These are phyloP conservation scores for Cyprinella venusta DNA, from an alignment of 2,797 vertebrate species.

Conservation along the genomic window DNA sequence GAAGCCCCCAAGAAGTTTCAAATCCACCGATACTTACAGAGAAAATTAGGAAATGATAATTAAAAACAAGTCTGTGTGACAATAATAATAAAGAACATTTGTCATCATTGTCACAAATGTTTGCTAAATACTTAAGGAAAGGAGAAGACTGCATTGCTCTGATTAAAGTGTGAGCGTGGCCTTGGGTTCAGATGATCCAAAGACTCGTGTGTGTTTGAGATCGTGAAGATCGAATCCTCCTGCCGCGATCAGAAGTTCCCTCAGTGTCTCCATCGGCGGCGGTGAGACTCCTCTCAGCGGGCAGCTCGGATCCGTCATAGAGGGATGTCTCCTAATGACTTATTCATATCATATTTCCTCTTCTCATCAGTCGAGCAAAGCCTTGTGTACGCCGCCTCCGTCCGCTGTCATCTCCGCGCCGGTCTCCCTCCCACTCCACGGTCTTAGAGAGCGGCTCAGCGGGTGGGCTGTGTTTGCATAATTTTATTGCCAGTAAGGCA, in stretches of 20 bases:
- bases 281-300: slow-evolving; percentile 49
- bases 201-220: neutral
- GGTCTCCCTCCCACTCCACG: slow-evolving; percentile 32
- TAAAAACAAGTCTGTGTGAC: too few relatives aligned
- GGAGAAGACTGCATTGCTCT: too few relatives aligned
- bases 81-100: too few relatives aligned
- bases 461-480: slow-evolving; percentile 64
- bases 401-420: neutral
- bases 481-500: slow-evolving; percentile 66
- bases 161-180: too few relatives aligned
- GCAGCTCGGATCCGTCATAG: slow-evolving; percentile 43
- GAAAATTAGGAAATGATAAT: too few relatives aligned
- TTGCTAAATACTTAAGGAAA: too few relatives aligned
- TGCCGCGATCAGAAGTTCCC: neutral
- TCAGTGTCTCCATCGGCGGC: neutral
- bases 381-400: slow-evolving; percentile 30
- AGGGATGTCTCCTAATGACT: slow-evolving; percentile 60
- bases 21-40: too few relatives aligned
- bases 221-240: neutral
- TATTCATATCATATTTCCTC: slow-evolving; percentile 68
- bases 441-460: slow-evolving; percentile 56
- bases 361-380: slow-evolving; percentile 51
- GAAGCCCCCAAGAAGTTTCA: too few relatives aligned
- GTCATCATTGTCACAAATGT: too few relatives aligned
- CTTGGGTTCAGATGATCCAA: neutral